Evolutionary conservation across 2,888 invertebrate species (phyloP).

Genomic region (Lumbricus terrestris): DNA sequence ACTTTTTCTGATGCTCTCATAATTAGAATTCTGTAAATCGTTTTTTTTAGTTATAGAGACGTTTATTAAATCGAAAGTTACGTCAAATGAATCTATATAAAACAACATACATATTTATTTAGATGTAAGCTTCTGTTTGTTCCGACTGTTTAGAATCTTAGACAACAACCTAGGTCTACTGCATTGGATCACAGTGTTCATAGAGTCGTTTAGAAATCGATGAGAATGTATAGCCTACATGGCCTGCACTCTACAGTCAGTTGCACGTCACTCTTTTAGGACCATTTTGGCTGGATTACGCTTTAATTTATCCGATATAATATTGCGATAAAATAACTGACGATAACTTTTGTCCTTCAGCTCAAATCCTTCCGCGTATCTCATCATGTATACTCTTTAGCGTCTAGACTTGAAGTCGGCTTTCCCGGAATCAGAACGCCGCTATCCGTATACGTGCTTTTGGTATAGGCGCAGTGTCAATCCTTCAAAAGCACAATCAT

Average conservation of each 20-base stretch:
- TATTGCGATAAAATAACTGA: neutral
- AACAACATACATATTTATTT: too few relatives aligned
- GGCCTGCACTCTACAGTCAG: too few relatives aligned
- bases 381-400: neutral
- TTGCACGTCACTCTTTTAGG: neutral
- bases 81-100: too few relatives aligned
- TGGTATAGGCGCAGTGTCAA: neutral
- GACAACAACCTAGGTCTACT: neutral
- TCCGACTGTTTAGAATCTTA: neutral
- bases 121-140: too few relatives aligned
- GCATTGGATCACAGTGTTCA: neutral
- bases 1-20: too few relatives aligned
- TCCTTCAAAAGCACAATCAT: neutral
- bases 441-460: too few relatives aligned
- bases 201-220: too few relatives aligned
- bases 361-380: too few relatives aligned
- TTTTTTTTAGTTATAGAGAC: too few relatives aligned
- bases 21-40: too few relatives aligned
- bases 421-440: neutral
- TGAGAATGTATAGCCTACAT: too few relatives aligned
- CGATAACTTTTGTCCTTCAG: neutral
- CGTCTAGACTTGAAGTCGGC: neutral
- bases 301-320: neutral
- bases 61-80: too few relatives aligned
- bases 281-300: neutral